A percentile compares a stretch with the other conserved stretches of the same genome.
phyloP scores from a whole-genome alignment of 1,140 invertebrate genomes.

The Sipha flava region DNA sequence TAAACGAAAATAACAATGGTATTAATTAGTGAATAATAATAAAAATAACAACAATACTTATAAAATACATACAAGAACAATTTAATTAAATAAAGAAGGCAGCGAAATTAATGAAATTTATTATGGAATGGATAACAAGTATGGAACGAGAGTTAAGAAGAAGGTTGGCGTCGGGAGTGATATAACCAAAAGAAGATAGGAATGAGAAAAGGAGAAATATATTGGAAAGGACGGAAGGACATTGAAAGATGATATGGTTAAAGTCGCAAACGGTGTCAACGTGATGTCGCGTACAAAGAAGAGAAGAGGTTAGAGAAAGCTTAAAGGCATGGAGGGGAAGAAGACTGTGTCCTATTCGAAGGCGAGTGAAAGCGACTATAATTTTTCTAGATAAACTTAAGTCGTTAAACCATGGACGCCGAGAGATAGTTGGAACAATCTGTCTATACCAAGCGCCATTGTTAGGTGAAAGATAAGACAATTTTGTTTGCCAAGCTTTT shows the following conservation, averaged over 20 bases:
- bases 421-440: too few relatives aligned
- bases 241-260: neutral
- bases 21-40: too few relatives aligned
- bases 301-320: neutral
- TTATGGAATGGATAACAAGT: too few relatives aligned
- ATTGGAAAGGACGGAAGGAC: neutral
- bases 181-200: neutral
- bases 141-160: neutral
- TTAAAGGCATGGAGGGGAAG: neutral
- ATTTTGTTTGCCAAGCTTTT: too few relatives aligned
- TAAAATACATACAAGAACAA: too few relatives aligned
- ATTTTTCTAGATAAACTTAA: neutral
- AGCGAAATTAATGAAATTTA: too few relatives aligned
- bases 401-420: neutral
- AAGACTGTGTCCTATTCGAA: neutral
- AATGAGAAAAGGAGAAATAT: neutral
- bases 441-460: too few relatives aligned
- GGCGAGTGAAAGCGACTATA: neutral
- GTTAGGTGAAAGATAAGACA: too few relatives aligned
- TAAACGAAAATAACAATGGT: too few relatives aligned
- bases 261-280: neutral
- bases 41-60: too few relatives aligned
- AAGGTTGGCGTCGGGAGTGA: neutral
- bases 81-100: too few relatives aligned
- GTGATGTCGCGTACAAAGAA: neutral